These are phyloP conservation scores for Crocodylus rhombifer DNA, from an alignment of 2,797 vertebrate genomes.

Conservation along the genomic window DNA sequence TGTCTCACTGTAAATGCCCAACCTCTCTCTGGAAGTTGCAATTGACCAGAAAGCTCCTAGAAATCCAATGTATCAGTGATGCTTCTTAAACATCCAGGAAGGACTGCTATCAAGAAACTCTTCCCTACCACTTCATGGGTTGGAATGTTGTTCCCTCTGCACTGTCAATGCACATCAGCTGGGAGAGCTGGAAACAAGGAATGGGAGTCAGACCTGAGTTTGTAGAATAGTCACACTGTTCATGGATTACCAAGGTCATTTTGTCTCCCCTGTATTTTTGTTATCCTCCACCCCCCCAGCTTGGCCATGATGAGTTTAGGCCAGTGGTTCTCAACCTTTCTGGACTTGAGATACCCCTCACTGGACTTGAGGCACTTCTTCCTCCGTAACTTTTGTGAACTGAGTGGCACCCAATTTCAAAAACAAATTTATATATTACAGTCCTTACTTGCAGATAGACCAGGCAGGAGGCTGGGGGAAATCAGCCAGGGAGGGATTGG, in stretches of 20 bases:
- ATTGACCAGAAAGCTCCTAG: background rate
- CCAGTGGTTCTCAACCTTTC: no score
- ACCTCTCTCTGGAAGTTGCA: background rate
- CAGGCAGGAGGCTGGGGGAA: no score
- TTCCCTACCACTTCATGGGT: background rate
- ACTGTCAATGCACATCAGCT: background rate
- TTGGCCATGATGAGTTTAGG: background rate
- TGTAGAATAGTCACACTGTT: background rate
- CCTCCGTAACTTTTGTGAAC: no score
- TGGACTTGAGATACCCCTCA: no score
- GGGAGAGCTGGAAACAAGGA: background rate
- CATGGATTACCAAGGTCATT: rapidly evolving
- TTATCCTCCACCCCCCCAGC: background rate
- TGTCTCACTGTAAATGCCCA: background rate
- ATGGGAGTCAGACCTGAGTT: background rate
- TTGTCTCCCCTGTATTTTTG: background rate
- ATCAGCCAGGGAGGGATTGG: no score
- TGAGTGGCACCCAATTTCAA: no score
- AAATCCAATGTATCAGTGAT: background rate
- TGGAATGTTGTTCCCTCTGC: background rate
- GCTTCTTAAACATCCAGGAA: background rate
- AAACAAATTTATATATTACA: no score
- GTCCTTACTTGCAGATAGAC: no score
- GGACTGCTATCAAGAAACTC: background rate
- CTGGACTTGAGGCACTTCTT: no score